A percentile compares a stretch with the other conserved stretches of the same genome.
phyloP scores from a whole-genome alignment of 2,113 vertebrate genomes.

The Agelaius tricolor region DNA sequence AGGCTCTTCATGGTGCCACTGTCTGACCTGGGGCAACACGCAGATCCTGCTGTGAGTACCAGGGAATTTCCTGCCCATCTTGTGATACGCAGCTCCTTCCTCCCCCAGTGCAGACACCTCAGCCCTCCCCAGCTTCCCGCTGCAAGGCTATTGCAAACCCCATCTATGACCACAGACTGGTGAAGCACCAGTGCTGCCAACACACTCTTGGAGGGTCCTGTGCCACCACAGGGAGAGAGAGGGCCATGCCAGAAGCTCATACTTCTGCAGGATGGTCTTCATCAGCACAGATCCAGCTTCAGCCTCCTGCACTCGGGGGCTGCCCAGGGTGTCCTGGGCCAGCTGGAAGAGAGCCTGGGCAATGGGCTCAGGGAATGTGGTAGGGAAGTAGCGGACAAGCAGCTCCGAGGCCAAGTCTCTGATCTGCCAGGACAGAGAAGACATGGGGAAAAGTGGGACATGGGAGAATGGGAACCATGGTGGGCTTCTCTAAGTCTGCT shows the following conservation, averaged over 20 bases:
- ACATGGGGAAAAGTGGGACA: background rate
- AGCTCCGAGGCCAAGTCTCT: constrained; percentile 83
- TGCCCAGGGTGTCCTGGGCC: constrained; percentile 73
- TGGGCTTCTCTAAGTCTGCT: background rate
- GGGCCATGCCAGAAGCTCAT: background rate
- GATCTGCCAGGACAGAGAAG: constrained; percentile 73
- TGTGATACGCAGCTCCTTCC: fast-evolving
- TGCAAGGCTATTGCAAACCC: background rate
- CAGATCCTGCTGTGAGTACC: background rate
- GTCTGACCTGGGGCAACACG: constrained; percentile 63
- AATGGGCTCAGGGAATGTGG: constrained; percentile 60
- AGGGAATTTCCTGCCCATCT: background rate
- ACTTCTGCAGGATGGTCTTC: constrained; percentile 86
- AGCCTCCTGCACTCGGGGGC: constrained; percentile 85
- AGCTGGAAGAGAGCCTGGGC: constrained; percentile 64
- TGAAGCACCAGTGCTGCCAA: background rate
- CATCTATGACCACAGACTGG: background rate
- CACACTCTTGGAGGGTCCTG: fast-evolving
- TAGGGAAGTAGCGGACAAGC: constrained; percentile 80
- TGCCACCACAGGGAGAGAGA: background rate
- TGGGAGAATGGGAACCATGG: background rate
- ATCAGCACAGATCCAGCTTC: constrained; percentile 85
- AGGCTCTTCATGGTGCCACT: constrained; percentile 14
- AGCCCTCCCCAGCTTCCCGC: background rate
- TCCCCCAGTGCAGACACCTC: fast-evolving